Evolutionary conservation across 2,113 vertebrate species (phyloP).

Genomic region (Aleadryas rufinucha): DNA sequence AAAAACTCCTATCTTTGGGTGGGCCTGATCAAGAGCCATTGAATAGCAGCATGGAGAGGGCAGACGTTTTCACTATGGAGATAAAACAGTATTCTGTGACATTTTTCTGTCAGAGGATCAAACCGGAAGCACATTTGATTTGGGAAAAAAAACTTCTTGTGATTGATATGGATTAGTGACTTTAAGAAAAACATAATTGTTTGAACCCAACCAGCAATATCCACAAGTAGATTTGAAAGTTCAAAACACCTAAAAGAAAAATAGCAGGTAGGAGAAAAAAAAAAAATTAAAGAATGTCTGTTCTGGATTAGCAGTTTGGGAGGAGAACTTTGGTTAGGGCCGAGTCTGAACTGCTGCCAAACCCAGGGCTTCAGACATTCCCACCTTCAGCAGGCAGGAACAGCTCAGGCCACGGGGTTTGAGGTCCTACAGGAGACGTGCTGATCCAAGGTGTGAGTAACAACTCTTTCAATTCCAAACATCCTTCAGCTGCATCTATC

Average conservation of each 20-base stretch:
- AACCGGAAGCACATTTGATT: background rate
- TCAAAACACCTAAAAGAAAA: background rate
- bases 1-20: background rate
- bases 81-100: background rate
- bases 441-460: background rate
- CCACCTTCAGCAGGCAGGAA: background rate
- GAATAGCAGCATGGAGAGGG: background rate
- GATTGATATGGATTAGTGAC: background rate
- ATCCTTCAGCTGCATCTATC: background rate
- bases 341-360: background rate
- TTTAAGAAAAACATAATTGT: background rate
- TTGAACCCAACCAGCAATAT: background rate
- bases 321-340: background rate
- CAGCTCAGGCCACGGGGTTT: background rate
- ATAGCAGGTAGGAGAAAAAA: background rate
- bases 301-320: background rate
- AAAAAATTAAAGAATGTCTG: fast-evolving
- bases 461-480: background rate
- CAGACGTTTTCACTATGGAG: background rate
- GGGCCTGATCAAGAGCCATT: background rate
- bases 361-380: background rate
- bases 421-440: background rate
- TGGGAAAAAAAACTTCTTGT: background rate
- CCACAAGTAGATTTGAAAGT: background rate
- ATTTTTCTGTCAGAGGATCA: background rate